Evolutionary conservation across 2,888 invertebrate genomes (phyloP), one percentile per base, ranked within the genome.

Genomic region (Oscheius myriophilus): DNA sequence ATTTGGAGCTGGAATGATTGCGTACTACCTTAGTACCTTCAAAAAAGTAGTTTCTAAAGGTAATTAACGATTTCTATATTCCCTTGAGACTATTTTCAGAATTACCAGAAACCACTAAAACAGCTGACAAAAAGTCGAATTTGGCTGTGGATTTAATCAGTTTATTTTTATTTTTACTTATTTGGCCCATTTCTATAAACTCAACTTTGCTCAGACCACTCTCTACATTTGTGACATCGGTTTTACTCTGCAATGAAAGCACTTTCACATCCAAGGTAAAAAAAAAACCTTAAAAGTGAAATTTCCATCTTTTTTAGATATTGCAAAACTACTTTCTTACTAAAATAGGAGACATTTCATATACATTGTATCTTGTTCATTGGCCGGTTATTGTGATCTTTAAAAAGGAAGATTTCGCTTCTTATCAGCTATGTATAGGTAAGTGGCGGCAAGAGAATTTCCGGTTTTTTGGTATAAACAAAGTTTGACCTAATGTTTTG

Each of bases 1-100:
- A n/a, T 62, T 62, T 18, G 46, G 51, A 25, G 14, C 26, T 0
- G 62, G 62, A 33, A 62, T 62, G 49, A 26, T 62, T 21, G 58
- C 45, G 3, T 58, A 21, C 25, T 16, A 39, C n/a, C 3, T 41
- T 4, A 55, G 18, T 1, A 14, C 39, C 6, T 3, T 16, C 53
- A 53, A 53, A 23, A 26, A 26, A 25, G 6, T 18, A 26, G 3
- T 12, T 25, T 4, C 12, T 16, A 9, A 9, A 16, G n/a, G n/a
- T n/a, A n/a, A n/a, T n/a, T n/a, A n/a, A n/a, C n/a, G n/a, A n/a
- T n/a, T n/a, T n/a, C n/a, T n/a, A n/a, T n/a, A n/a, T n/a, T n/a
- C n/a, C n/a, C n/a, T n/a, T n/a, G n/a, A n/a, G n/a, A n/a, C 33
- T 33, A 9, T 6, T 33, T 33, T 33, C 33, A 33, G 33, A 33